A percentile compares a stretch with the other conserved stretches of the same genome.
phyloP scores from a whole-genome alignment of 1,140 invertebrate species.

The Brachionus rubens region DNA sequence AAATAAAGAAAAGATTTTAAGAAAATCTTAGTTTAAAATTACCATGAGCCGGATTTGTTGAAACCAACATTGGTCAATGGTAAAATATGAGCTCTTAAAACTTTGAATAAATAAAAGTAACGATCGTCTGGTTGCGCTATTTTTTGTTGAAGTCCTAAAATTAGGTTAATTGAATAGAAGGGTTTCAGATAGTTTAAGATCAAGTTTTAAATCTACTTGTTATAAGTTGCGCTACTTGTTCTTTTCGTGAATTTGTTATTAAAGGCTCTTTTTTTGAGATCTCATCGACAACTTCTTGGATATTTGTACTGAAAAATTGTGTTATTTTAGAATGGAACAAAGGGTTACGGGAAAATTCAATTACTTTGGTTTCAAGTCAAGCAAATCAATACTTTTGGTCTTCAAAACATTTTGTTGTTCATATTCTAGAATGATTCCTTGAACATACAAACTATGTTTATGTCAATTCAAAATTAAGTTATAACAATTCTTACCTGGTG shows the following conservation, averaged over 20 bases:
- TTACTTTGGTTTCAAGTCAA: constrained; percentile 59
- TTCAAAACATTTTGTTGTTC: constrained; percentile 60
- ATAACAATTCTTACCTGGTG: constrained; percentile 52
- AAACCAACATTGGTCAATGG: constrained; percentile 75
- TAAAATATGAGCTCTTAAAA: constrained; percentile 71
- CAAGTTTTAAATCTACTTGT: background rate
- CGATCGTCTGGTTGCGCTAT: constrained; percentile 55
- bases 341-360: too few relatives aligned
- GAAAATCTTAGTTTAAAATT: constrained; percentile 46
- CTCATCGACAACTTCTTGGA: constrained; percentile 59
- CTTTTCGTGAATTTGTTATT: constrained; percentile 57
- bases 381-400: constrained; percentile 59
- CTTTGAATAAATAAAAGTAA: constrained; percentile 60
- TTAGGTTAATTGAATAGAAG: background rate
- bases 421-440: constrained; percentile 61
- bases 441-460: too few relatives aligned
- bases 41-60: constrained; percentile 68
- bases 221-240: constrained; percentile 53
- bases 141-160: constrained; percentile 58
- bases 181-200: background rate
- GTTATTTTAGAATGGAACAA: too few relatives aligned
- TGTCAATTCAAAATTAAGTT: background rate
- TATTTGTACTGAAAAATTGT: constrained; percentile 53
- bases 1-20: background rate
- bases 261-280: constrained; percentile 58